Evolutionary conservation across 2,113 vertebrate genomes (phyloP).

Genomic region (Ancistrus triradiatus): DNA sequence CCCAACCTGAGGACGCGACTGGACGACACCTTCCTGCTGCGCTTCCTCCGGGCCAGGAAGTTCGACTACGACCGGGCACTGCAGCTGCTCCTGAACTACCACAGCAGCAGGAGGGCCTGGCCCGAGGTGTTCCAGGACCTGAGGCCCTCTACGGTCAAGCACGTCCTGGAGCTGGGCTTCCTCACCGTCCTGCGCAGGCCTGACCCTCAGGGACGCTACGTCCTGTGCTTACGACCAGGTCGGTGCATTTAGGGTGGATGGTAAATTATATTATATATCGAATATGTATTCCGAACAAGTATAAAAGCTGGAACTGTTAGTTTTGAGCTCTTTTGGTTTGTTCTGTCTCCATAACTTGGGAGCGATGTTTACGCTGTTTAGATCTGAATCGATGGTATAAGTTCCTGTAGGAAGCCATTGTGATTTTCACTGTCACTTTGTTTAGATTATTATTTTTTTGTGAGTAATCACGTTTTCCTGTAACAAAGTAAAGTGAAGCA

Average conservation of each 20-base stretch:
- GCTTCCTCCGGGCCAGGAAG: conserved; percentile 94
- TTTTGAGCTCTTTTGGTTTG: too few relatives aligned
- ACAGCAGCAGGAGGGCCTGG: conserved; percentile 85
- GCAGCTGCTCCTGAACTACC: conserved; percentile 93
- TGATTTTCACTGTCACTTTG: too few relatives aligned
- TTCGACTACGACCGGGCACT: conserved; percentile 94
- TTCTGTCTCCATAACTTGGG: too few relatives aligned
- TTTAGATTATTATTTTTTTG: too few relatives aligned
- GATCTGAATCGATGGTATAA: too few relatives aligned
- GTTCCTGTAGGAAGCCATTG: too few relatives aligned
- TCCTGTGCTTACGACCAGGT: conserved; percentile 93
- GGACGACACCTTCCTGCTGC: conserved; percentile 88
- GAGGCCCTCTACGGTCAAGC: conserved; percentile 83
- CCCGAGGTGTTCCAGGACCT: conserved; percentile 91
- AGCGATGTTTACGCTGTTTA: too few relatives aligned
- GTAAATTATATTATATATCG: too few relatives aligned
- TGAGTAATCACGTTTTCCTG: too few relatives aligned
- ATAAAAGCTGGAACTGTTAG: too few relatives aligned
- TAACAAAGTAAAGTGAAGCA: too few relatives aligned
- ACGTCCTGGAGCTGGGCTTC: conserved; percentile 88
- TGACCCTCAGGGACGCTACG: conserved; percentile 84
- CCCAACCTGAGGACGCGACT: conserved; percentile 83
- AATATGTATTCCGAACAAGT: too few relatives aligned
- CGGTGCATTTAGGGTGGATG: background rate
- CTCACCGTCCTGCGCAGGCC: conserved; percentile 86